These are phyloP conservation scores for Thumatha senex DNA, from an alignment of 2,888 invertebrate species.

Conservation along the genomic window DNA sequence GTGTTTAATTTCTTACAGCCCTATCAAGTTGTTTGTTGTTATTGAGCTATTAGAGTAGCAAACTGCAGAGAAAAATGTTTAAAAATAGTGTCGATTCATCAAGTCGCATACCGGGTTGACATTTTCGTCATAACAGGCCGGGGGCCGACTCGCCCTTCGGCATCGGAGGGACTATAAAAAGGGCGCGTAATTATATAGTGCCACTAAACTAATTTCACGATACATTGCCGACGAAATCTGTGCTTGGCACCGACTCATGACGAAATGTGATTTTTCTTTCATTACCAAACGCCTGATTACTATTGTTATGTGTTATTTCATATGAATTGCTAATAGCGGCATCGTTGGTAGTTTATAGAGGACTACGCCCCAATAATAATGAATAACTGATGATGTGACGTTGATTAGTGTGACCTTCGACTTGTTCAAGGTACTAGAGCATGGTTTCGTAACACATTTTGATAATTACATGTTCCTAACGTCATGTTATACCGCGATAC, in stretches of 20 bases:
- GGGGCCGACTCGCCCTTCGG: slow-evolving; percentile 42
- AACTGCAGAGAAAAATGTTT: slow-evolving; percentile 55
- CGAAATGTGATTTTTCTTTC: slow-evolving; percentile 77
- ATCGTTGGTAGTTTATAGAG: slow-evolving; percentile 51
- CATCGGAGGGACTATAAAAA: slow-evolving; percentile 72
- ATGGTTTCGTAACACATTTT: slow-evolving; percentile 29
- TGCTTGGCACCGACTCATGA: slow-evolving; percentile 77
- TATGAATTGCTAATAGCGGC: slow-evolving; percentile 76
- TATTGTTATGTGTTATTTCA: slow-evolving; percentile 77
- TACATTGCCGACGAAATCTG: slow-evolving; percentile 83
- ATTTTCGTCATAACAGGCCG: slow-evolving; percentile 78
- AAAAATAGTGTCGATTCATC: slow-evolving; percentile 82
- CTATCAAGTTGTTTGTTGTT: slow-evolving; percentile 13
- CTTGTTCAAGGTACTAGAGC: slow-evolving; percentile 46
- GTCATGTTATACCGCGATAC: slow-evolving; percentile 22
- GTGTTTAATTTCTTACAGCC: slow-evolving; percentile 53
- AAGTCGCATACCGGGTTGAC: slow-evolving; percentile 79
- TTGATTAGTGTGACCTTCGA: slow-evolving; percentile 53
- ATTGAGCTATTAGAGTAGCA: slow-evolving; percentile 43
- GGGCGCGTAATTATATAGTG: slow-evolving; percentile 83
- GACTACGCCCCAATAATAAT: slow-evolving; percentile 58
- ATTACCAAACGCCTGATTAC: slow-evolving; percentile 73
- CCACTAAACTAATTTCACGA: slow-evolving; percentile 84
- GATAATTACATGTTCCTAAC: slow-evolving; percentile 35
- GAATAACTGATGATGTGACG: slow-evolving; percentile 59